A percentile compares a stretch with the other conserved stretches of the same genome.
phyloP scores from a whole-genome alignment of 2,797 vertebrate species.

The Brachyrhaphis roseni region DNA sequence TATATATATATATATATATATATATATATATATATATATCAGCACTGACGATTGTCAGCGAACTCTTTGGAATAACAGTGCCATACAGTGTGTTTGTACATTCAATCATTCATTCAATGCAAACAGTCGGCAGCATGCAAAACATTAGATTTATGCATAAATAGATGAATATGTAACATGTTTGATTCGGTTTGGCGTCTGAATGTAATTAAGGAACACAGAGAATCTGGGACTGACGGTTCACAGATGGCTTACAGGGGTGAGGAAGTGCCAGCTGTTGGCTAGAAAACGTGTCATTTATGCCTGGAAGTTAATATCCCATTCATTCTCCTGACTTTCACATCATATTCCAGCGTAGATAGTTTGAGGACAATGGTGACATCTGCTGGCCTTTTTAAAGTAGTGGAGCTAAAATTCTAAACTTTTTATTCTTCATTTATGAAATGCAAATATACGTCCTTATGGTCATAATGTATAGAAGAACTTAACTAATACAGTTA shows the following conservation, averaged over 20 bases:
- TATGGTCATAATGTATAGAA: not conserved
- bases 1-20: not conserved
- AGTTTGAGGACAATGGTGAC: constrained; percentile 17
- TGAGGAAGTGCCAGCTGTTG: constrained; percentile 25
- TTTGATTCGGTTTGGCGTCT: not conserved
- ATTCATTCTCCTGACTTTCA: not conserved
- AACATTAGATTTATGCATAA: not conserved
- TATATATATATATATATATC: not conserved
- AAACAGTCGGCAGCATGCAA: not conserved
- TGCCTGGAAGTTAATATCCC: not conserved
- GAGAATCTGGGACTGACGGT: constrained; percentile 29
- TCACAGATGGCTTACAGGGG: constrained; percentile 10
- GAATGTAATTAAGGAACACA: not conserved
- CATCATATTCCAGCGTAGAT: not conserved
- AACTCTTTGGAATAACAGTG: constrained; percentile 18
- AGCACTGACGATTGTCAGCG: constrained; percentile 20
- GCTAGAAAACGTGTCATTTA: constrained; percentile 3
- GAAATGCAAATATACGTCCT: not conserved
- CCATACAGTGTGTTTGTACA: not conserved
- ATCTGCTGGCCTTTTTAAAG: constrained; percentile 39
- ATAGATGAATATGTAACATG: not conserved
- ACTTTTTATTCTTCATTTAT: not conserved
- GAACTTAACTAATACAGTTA: constrained; percentile 1
- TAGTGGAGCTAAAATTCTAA: not conserved
- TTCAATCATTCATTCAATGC: constrained; percentile 5